Percentiles rank a stretch among this genome's conserved stretches.
Conservation (phyloP, 2,113 vertebrate genomes). For the Chauna torquata region DNA sequence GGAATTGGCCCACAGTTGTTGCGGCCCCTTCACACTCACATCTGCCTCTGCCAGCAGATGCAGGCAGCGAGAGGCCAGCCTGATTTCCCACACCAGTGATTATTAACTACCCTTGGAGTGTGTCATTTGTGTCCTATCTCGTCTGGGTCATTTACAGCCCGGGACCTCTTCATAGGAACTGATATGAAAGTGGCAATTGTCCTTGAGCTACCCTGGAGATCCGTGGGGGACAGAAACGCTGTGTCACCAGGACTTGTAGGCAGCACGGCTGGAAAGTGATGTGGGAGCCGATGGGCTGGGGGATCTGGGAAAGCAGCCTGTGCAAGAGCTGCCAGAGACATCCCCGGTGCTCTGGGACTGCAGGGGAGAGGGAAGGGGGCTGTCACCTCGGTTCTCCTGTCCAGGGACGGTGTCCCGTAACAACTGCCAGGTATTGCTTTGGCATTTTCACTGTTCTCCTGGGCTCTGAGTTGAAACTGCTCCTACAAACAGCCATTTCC, state of each 20-base stretch:
- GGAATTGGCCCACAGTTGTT: not conserved
- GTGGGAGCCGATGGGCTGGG: not conserved
- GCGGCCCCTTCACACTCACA: not conserved
- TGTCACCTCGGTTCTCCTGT: not conserved
- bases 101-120: not conserved
- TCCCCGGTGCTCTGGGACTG: not conserved
- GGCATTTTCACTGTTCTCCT: not conserved
- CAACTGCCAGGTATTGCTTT: not conserved
- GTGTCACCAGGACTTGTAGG: accelerated
- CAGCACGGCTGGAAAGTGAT: not conserved
- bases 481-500: not conserved
- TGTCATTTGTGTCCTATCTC: not conserved
- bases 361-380: not conserved
- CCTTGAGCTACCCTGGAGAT: not conserved
- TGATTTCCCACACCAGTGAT: not conserved
- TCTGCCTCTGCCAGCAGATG: not conserved
- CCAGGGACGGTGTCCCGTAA: not conserved
- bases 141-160: not conserved
- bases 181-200: not conserved
- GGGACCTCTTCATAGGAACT: not conserved
- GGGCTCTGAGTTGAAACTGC: not conserved
- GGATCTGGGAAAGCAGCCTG: not conserved
- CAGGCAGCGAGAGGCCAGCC: not conserved
- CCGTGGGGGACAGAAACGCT: not conserved
- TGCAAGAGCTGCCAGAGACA: not conserved